Evolutionary conservation across 2,888 invertebrate species (phyloP).

Genomic region (Brachylomia viminalis): DNA sequence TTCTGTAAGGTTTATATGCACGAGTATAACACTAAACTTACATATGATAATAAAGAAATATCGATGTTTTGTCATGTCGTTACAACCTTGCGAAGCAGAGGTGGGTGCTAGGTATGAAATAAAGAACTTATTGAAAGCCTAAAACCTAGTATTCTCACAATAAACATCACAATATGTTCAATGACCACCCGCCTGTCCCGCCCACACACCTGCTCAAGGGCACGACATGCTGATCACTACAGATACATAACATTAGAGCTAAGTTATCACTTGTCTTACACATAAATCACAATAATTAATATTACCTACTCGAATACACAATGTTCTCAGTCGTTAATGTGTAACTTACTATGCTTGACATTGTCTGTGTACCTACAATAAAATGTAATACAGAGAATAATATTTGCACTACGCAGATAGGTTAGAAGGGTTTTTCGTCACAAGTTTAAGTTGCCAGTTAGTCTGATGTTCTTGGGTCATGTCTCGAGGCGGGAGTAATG

Average conservation of each 20-base stretch:
- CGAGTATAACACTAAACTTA: not conserved
- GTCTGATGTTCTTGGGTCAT: not conserved
- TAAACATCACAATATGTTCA: constrained; percentile 1
- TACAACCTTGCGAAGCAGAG: not conserved
- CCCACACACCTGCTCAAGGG: constrained; percentile 39
- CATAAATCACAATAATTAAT: constrained; percentile 54
- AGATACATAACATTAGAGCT: constrained; percentile 49
- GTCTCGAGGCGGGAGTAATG: too few species aligned
- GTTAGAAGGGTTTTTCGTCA: not conserved
- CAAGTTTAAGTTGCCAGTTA: not conserved
- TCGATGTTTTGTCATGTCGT: not conserved
- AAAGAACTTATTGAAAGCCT: not conserved
- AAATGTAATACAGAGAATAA: too few species aligned
- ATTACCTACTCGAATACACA: constrained; percentile 15
- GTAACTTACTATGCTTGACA: constrained; percentile 16
- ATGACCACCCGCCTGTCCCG: not conserved
- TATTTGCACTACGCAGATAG: too few species aligned
- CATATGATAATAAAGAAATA: not conserved
- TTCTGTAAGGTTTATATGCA: not conserved
- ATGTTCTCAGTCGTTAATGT: constrained; percentile 14
- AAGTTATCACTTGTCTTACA: constrained; percentile 27
- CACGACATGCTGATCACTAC: constrained; percentile 18
- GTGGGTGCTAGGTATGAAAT: not conserved
- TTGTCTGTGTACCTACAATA: not conserved
- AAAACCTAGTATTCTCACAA: not conserved